Evolutionary conservation across 2,888 invertebrate species (phyloP), one percentile per base, ranked within the genome.

Genomic region (Punctoribates punctum): DNA sequence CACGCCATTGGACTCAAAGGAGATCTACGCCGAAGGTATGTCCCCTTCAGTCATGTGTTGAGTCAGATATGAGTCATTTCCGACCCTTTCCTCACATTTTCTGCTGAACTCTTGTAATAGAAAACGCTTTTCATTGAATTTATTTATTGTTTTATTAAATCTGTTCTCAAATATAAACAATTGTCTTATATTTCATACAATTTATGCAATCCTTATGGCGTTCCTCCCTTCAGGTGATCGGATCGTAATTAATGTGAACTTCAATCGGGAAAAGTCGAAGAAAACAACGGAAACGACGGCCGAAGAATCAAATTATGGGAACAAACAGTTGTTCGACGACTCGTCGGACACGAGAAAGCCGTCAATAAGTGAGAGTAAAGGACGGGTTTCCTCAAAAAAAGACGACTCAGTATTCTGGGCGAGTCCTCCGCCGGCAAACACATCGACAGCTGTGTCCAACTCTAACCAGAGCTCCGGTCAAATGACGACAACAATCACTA

Each of bases 221-320:
- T 27, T 15, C 20, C 60, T 23, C 27, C 9, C 1, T 9, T 29
- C 34, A 76, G 76, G 76, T 27, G 93, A 94, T 84, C 94, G 94
- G 83, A 94, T 95, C 81, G 88, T 95, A 79, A 94, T 95, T 15
- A 94, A 93, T 85, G 93, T 95, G 23, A 94, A 93, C 84, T 95
- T 94, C 51, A 80, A 80, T 73, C 76, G 78, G 17, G 73, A 78
- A 8, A 73, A 76, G 51, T 73, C 75, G 0, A 78, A 78, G 76
- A 75, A 77, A 38, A 34, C 20, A 29, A 15, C 17, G 70, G 23
- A 70, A 2, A 34, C 17, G 20, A 8, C 13, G 34, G 20, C 38
- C 42, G 23, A 42, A 15, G 23, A 13, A 3, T 46, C 6, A 3
- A 51, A 20, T 29, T 13, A 48, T 8, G 17, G 13, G 34, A 8